phyloP scores from a whole-genome alignment of 2,888 invertebrate genomes.

The Zygothrica quintamaculata region DNA sequence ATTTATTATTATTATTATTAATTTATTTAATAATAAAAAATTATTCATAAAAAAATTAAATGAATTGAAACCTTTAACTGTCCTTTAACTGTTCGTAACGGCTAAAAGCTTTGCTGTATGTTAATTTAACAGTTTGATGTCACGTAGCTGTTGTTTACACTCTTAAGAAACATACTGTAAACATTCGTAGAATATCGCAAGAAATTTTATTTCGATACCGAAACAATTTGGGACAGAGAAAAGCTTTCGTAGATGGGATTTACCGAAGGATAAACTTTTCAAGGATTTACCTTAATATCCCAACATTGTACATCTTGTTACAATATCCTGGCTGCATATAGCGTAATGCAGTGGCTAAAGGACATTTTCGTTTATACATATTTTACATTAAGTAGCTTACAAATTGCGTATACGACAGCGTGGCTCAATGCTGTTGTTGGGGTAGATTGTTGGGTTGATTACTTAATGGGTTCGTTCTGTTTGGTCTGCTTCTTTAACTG shows the following conservation, averaged over 20 bases:
- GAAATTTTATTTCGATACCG: not conserved
- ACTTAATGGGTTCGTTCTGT: not conserved
- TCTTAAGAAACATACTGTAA: constrained; percentile 10
- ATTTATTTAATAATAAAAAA: no score
- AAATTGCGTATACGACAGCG: constrained; percentile 39
- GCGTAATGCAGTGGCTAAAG: not conserved
- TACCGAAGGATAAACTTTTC: no score
- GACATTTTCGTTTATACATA: not conserved
- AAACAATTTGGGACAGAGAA: constrained; percentile 25
- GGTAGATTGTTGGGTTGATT: constrained; percentile 7
- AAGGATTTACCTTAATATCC: not conserved
- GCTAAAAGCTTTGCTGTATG: not conserved
- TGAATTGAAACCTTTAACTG: no score
- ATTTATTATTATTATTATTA: no score
- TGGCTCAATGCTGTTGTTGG: constrained; percentile 2
- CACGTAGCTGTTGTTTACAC: no score
- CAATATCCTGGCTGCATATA: not conserved
- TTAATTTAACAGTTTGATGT: not conserved
- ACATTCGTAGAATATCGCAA: not conserved
- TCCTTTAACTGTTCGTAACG: constrained; percentile 1
- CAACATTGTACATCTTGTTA: no score
- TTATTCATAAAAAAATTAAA: no score
- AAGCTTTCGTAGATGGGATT: not conserved
- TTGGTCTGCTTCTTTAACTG: not conserved
- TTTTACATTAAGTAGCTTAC: constrained; percentile 2